These are phyloP conservation scores for Elaeidobius kamerunicus DNA, from an alignment of 2,888 invertebrate genomes.

Conservation along the genomic window DNA sequence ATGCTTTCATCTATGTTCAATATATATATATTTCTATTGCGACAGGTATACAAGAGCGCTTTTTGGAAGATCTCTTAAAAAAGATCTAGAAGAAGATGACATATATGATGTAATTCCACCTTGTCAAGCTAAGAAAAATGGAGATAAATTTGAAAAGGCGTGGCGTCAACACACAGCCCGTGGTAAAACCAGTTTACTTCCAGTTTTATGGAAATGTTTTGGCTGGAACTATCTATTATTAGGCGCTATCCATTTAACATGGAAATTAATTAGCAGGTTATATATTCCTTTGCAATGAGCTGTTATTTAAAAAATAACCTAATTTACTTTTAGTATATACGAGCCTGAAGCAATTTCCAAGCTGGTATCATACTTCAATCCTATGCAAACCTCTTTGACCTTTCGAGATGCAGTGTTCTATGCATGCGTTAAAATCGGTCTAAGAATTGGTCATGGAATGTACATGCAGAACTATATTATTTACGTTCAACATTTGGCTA, in stretches of 20 bases:
- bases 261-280: conserved; percentile 35
- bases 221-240: conserved; percentile 34
- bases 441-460: conserved; percentile 68
- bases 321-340: conserved; percentile 52
- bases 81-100: conserved; percentile 61
- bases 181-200: conserved; percentile 31
- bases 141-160: conserved; percentile 41
- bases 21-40: conserved; percentile 1
- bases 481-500: conserved; percentile 74
- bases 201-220: conserved; percentile 38
- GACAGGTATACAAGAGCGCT: conserved; percentile 63
- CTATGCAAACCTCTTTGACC: conserved; percentile 45
- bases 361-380: conserved; percentile 65
- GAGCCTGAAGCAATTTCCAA: conserved; percentile 65
- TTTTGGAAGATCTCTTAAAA: conserved; percentile 59
- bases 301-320: conserved; percentile 13
- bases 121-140: conserved; percentile 38
- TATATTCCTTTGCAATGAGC: conserved; percentile 22
- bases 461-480: conserved; percentile 76
- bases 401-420: conserved; percentile 66
- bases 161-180: conserved; percentile 36
- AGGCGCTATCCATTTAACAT: conserved; percentile 32
- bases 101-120: conserved; percentile 54
- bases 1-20: background rate
- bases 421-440: conserved; percentile 66